Conservation (phyloP, 2,797 vertebrate species). For the Rousettus madagascariensis region DNA sequence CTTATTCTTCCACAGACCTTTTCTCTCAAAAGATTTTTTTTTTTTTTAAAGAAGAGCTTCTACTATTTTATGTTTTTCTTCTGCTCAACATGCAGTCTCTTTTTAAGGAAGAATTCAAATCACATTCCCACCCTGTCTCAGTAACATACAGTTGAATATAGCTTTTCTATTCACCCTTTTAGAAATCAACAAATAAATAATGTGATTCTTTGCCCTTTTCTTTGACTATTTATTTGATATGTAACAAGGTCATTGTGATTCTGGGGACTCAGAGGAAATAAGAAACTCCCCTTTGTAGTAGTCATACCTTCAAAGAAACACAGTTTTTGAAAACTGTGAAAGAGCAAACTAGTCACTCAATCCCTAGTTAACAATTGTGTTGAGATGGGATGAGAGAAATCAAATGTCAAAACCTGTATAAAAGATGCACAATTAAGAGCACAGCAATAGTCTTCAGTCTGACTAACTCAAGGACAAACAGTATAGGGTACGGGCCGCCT, state of each 20-base stretch:
- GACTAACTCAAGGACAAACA: slow-evolving; percentile 18
- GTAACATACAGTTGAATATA: not conserved
- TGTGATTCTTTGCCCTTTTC: slow-evolving; percentile 20
- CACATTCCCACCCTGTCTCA: not conserved
- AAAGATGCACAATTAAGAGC: not conserved
- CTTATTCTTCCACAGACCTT: not conserved
- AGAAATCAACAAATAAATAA: slow-evolving; percentile 38
- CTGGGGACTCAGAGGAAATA: not conserved
- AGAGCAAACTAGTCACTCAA: not conserved
- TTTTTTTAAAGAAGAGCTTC: not conserved
- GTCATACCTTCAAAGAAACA: not conserved
- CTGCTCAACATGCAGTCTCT: not conserved
- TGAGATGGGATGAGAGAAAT: slow-evolving; percentile 18
- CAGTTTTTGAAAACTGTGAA: not conserved
- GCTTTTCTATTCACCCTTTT: not conserved
- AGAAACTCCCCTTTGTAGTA: slow-evolving; percentile 36
- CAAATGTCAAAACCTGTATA: slow-evolving; percentile 2
- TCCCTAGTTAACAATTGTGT: not conserved
- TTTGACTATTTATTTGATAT: slow-evolving; percentile 34
- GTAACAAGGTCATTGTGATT: slow-evolving; percentile 36
- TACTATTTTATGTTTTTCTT: slow-evolving; percentile 26
- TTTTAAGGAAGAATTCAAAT: slow-evolving; percentile 19
- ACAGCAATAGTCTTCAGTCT: not conserved
- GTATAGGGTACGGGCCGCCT: not conserved
- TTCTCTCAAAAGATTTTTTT: slow-evolving; percentile 34